Base-by-base conservation (phyloP, 2,888 invertebrate species). In the Noctua janthina region DNA sequence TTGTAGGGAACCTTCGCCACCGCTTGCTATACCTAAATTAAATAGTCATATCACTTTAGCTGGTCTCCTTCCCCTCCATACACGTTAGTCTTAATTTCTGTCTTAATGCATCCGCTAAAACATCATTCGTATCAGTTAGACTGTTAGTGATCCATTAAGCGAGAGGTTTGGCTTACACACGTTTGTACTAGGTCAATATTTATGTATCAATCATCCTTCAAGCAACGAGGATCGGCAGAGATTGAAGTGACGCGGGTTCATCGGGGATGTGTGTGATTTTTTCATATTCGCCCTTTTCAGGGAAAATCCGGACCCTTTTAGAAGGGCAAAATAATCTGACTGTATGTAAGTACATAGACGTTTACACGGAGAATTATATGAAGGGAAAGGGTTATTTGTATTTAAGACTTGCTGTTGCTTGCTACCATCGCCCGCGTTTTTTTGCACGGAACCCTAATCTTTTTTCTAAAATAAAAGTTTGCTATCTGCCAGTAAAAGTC, bases 61-160 rank as follows among this genome's bases (percentile, higher is more conserved):
- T 29, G 5, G 10, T 7, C 43, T 29, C n/a, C 8, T 64, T 7
- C 7, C n/a, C n/a, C 13, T 23, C 56, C n/a, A n/a, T 51, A 71
- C 23, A 39, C 51, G 85, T 6, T n/a, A 49, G 49, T 39, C 72
- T 77, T 78, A 59, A 74, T 39, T 43, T 39, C 56, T n/a, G 69
- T 82, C 75, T 64, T 86, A 87, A 89, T 81, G 83, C 84, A 79
- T 46, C 71, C 76, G 11, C 84, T 73, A 81, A 46, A 76, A 82
- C 82, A 88, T 76, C 78, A 56, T 54, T 54, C 39, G 39, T 85
- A 81, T 80, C 71, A 79, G 64, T 66, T 70, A 67, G 29, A 64
- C 81, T 76, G 80, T 82, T 85, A 87, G 86, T 56, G 79, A 84
- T 87, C 89, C 88, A 88, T 88, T 89, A 89, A 73, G 75, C 39